These are phyloP conservation scores for Eucidaris tribuloides DNA, from an alignment of 35 echinoderm and acorn worm genomes.

Conservation along the genomic window DNA sequence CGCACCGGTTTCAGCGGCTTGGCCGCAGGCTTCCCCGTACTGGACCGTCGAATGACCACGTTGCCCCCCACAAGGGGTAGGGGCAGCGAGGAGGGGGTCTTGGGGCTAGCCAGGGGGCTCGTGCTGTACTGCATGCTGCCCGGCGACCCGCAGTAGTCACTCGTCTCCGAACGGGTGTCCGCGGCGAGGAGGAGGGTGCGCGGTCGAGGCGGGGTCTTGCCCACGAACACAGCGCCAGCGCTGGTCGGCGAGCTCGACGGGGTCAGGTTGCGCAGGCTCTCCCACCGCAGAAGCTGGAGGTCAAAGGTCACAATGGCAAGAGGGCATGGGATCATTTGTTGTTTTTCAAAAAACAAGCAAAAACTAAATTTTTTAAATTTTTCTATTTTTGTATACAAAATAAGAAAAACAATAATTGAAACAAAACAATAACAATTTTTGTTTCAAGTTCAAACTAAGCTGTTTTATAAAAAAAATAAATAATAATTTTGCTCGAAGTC, in stretches of 20 bases:
- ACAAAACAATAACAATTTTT: too few relatives aligned
- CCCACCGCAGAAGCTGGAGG: conserved; percentile 63
- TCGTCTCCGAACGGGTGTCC: conserved; percentile 3
- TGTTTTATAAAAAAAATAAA: too few relatives aligned
- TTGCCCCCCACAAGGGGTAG: not conserved
- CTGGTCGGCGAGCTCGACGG: conserved; percentile 44
- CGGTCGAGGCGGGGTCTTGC: conserved; percentile 27
- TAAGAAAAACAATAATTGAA: too few relatives aligned
- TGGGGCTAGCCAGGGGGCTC: conserved; percentile 6
- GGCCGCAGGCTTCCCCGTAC: conserved; percentile 8
- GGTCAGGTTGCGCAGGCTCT: conserved; percentile 81
- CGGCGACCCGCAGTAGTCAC: conserved; percentile 18
- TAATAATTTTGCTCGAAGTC: too few relatives aligned
- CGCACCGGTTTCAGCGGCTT: conserved; percentile 20
- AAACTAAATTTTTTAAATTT: too few relatives aligned
- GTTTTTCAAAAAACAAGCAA: too few relatives aligned
- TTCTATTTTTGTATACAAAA: too few relatives aligned
- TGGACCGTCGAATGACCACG: not conserved
- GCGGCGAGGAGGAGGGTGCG: conserved; percentile 37
- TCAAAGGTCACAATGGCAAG: not conserved
- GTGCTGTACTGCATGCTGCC: conserved; percentile 19
- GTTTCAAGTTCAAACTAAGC: too few relatives aligned
- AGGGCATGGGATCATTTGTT: conserved; percentile 4
- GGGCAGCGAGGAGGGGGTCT: not conserved
- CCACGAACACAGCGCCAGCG: not conserved